Conservation (phyloP, 2,797 vertebrate species). For the Pangasius mekongensis region DNA sequence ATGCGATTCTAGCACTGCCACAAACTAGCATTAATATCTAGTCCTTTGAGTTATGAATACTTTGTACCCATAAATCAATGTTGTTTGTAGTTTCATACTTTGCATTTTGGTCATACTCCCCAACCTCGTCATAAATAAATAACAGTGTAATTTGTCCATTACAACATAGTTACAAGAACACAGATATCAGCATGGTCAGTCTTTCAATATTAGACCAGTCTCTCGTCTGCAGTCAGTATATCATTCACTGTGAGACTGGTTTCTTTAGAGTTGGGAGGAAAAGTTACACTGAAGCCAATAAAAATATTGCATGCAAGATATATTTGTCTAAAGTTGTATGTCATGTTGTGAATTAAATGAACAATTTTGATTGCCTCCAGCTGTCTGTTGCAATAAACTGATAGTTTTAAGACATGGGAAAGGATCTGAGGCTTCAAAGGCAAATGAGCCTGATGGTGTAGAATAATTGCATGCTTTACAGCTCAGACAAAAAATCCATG, state of each 20-base stretch:
- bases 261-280: not conserved
- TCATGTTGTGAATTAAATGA: conserved; percentile 5
- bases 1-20: not conserved
- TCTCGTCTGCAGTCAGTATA: not conserved
- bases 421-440: not conserved
- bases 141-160: not conserved
- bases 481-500: conserved; percentile 3
- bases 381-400: not conserved
- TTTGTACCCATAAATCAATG: not conserved
- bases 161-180: not conserved
- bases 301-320: conserved; percentile 11
- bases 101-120: not conserved
- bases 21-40: not conserved
- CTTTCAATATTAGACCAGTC: not conserved
- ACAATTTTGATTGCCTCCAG: not conserved
- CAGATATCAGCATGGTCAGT: not conserved
- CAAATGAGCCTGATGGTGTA: not conserved
- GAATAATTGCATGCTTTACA: conserved; percentile 11
- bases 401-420: not conserved
- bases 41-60: not conserved
- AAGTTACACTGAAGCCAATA: conserved; percentile 14
- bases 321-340: not conserved
- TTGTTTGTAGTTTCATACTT: not conserved
- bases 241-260: not conserved
- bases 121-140: not conserved